These are phyloP conservation scores for Metopolophium dirhodum DNA, from an alignment of 1,140 invertebrate species.

Conservation along the genomic window DNA sequence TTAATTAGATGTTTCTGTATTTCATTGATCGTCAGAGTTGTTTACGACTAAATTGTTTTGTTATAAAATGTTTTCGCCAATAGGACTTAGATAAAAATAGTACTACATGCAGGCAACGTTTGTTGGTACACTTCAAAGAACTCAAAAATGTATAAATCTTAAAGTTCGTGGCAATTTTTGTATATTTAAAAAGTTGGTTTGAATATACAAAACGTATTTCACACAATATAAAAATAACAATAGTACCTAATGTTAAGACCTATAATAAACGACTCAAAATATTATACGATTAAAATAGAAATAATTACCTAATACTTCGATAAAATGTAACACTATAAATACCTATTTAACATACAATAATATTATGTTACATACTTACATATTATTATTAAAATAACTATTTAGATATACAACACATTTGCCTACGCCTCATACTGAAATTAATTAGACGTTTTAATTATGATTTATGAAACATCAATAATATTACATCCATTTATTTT, in stretches of 20 bases:
- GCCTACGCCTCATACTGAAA: neutral
- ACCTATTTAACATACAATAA: neutral
- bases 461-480: neutral
- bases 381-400: neutral
- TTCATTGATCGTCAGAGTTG: neutral
- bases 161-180: slow-evolving; percentile 12
- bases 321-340: neutral
- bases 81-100: neutral
- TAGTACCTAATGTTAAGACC: neutral
- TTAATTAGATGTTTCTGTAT: neutral
- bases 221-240: neutral
- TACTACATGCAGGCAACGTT: neutral
- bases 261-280: neutral
- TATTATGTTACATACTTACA: neutral
- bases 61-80: neutral
- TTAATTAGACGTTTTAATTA: neutral
- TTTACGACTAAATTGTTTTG: neutral
- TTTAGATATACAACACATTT: neutral
- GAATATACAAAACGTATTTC: neutral
- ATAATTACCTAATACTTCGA: neutral
- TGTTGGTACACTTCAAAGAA: neutral
- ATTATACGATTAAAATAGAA: neutral
- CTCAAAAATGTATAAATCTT: neutral
- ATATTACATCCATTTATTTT: neutral
- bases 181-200: neutral